Evolutionary conservation across 2,888 invertebrate genomes (phyloP).

Genomic region (Petrolisthes cinctipes): DNA sequence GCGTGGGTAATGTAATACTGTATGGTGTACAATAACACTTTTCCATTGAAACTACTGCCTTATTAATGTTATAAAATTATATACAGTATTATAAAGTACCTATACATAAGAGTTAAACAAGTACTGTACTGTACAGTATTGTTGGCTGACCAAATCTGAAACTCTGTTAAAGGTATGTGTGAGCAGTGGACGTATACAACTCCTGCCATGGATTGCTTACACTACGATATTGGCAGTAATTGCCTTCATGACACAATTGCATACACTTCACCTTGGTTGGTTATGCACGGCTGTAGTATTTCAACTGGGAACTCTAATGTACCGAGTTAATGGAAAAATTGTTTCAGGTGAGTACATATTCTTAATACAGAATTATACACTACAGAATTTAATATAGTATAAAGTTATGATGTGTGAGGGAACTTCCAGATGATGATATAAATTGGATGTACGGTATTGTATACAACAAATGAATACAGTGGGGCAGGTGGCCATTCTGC

Average conservation of each 20-base stretch:
- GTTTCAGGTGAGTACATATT: slow-evolving; percentile 45
- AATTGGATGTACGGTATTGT: not conserved
- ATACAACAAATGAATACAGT: not conserved
- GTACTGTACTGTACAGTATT: no score
- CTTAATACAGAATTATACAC: not conserved
- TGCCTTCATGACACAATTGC: slow-evolving; percentile 43
- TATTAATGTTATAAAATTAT: no score
- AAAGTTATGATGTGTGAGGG: not conserved
- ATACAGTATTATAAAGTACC: no score
- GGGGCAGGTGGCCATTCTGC: not conserved
- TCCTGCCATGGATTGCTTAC: slow-evolving; percentile 49
- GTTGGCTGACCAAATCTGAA: no score
- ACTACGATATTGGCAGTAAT: slow-evolving; percentile 38
- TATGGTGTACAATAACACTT: no score
- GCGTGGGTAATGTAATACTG: no score
- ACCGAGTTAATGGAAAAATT: slow-evolving; percentile 55
- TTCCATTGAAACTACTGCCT: no score
- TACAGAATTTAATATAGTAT: not conserved
- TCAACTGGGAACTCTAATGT: slow-evolving; percentile 42
- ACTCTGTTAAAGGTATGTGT: slow-evolving; percentile 35
- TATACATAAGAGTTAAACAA: no score
- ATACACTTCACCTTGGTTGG: slow-evolving; percentile 45
- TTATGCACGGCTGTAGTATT: slow-evolving; percentile 37
- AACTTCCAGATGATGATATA: not conserved
- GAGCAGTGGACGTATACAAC: slow-evolving; percentile 46